Evolutionary conservation across 2,113 vertebrate species (phyloP), one percentile per base, ranked within the genome.

Genomic region (Melospiza melodia): DNA sequence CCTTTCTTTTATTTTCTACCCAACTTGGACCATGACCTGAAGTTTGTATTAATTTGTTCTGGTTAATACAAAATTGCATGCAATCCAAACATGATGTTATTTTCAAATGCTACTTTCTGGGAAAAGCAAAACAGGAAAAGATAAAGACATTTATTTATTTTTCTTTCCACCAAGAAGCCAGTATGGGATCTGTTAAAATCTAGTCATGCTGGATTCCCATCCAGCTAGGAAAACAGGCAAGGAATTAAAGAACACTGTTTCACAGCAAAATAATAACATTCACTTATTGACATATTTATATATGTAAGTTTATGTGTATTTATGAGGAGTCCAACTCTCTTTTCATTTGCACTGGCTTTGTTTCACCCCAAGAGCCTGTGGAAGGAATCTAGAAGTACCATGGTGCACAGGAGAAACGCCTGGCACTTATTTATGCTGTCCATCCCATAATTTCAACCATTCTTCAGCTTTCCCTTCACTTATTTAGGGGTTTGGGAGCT

Each of bases 41-140:
- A 71, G 84, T 94, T 93, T 77, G 39, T 67, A 84, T 77, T 90
- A 37, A 94, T 93, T 96, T 82, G 58, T 95, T 95, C 80, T 76
- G 84, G 71, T 85, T 90, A 88, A 90, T 62, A 72, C 44, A 69
- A 87, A 88, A 84, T 62, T 10, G 1, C 61, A 77, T 23, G 61
- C 67, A 80, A 37, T 61, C 54, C 33, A 74, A 78, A 76, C 37
- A 43, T 37, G 31, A 89, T 87, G 96, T 87, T 58, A 37, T 87
- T 83, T 87, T 51, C 12, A 6, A 90, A 43, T 35, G 20, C 11
- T 44, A 87, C 49, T 85, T 94, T 61, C 80, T 81, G 77, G 37
- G 72, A 91, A 94, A 79, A 61, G 33, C 37, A 80, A 75, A 83
- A 22, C 58, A 87, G 74, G 54, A 85, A 87, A 79, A n/a, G 62